Conservation (phyloP, 2,113 vertebrate genomes). For the Podiceps cristatus region DNA sequence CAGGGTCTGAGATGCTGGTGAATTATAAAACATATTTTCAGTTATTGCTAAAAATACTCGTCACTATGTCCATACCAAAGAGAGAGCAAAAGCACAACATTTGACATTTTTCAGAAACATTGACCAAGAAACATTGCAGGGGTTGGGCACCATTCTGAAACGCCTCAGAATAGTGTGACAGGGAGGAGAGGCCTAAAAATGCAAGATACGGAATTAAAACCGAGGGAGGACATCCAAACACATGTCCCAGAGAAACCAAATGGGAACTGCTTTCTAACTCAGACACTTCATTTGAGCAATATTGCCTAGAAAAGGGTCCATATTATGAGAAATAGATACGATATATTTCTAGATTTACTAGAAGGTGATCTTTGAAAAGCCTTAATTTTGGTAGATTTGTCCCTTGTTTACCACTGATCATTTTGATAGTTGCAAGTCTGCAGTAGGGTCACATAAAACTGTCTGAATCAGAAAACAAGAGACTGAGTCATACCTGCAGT, state of each 20-base stretch:
- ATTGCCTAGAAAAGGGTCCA: background rate
- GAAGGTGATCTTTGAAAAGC: background rate
- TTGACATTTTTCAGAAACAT: background rate
- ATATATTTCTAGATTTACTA: background rate
- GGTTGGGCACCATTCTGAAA: background rate
- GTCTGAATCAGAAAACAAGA: background rate
- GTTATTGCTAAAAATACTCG: background rate
- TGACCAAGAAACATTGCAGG: rapidly evolving
- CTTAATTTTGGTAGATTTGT: background rate
- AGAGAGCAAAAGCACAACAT: background rate
- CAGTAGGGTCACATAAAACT: background rate
- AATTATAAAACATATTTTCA: background rate
- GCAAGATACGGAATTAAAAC: background rate
- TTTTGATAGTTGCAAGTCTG: background rate
- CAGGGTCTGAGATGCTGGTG: background rate
- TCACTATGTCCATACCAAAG: background rate
- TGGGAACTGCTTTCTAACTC: background rate
- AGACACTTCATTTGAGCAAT: background rate
- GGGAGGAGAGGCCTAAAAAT: background rate
- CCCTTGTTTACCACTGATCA: background rate
- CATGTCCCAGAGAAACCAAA: background rate
- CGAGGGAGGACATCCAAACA: background rate
- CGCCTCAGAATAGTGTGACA: background rate
- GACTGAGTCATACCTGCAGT: background rate
- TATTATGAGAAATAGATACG: background rate